A percentile compares a stretch with the other conserved stretches of the same genome.
phyloP scores from a whole-genome alignment of 2,797 vertebrate species.

The Sebastes variabilis region DNA sequence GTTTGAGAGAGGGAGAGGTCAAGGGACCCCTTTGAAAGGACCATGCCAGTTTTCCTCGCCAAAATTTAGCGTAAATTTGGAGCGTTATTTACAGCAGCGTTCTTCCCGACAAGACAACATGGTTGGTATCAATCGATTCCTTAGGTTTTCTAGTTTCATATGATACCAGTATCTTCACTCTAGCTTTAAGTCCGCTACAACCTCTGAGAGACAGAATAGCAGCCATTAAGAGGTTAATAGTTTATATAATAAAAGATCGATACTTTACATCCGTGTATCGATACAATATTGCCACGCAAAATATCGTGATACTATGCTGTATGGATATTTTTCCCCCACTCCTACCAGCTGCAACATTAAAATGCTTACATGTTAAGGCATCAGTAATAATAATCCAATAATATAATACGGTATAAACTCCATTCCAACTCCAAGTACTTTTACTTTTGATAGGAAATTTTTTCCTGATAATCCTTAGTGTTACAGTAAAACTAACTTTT shows the following conservation, averaged over 20 bases:
- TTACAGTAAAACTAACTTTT: not conserved
- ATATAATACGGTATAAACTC: not conserved
- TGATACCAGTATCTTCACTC: not conserved
- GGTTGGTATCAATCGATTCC: too few relatives aligned
- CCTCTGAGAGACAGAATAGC: not conserved
- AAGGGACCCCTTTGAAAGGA: too few relatives aligned
- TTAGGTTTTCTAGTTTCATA: too few relatives aligned
- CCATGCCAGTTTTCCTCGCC: not conserved
- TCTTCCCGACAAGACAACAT: too few relatives aligned
- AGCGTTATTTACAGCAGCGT: too few relatives aligned
- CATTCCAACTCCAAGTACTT: not conserved
- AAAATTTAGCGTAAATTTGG: too few relatives aligned
- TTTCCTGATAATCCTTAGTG: not conserved
- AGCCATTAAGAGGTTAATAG: too few relatives aligned
- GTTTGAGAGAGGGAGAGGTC: too few relatives aligned
- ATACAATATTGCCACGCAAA: too few relatives aligned
- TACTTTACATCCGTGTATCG: too few relatives aligned
- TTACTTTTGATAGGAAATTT: not conserved
- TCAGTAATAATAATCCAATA: not conserved
- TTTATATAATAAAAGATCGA: too few relatives aligned
- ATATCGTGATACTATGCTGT: too few relatives aligned
- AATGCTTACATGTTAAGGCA: not conserved
- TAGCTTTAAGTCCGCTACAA: not conserved
- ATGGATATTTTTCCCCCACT: fast-evolving
- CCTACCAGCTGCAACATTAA: not conserved